Percentiles rank a stretch among this genome's conserved stretches.
Evolutionary conservation across 2,888 invertebrate species (phyloP).

Genomic region (Erebia epiphron): DNA sequence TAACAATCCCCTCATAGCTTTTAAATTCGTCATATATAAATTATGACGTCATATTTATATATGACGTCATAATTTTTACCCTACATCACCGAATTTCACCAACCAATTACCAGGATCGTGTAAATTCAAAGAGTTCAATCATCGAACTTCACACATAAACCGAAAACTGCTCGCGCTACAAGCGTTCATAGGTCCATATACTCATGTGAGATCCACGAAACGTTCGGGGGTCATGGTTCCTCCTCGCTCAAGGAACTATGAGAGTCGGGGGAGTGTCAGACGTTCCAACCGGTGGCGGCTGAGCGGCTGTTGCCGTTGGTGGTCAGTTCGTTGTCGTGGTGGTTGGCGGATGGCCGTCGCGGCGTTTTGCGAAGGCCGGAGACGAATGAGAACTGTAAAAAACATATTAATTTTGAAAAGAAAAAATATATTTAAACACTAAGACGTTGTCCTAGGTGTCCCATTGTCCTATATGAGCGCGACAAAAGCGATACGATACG

Average conservation of each 20-base stretch:
- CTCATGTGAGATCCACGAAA: slow-evolving; percentile 76
- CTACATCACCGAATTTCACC: not conserved
- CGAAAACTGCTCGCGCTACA: not conserved
- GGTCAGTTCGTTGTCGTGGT: slow-evolving; percentile 65
- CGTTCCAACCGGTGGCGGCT: slow-evolving; percentile 61
- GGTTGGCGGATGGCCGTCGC: slow-evolving; percentile 52
- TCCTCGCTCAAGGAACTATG: slow-evolving; percentile 54
- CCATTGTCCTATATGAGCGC: too few relatives aligned
- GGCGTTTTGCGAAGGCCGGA: slow-evolving; percentile 70
- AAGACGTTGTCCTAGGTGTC: too few relatives aligned
- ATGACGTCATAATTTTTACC: not conserved
- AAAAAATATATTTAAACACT: not conserved
- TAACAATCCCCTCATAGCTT: not conserved
- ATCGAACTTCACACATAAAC: not conserved
- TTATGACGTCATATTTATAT: too few relatives aligned
- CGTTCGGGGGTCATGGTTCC: slow-evolving; percentile 62
- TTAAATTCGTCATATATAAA: not conserved
- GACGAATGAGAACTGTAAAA: slow-evolving; percentile 66
- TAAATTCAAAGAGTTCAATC: slow-evolving; percentile 7
- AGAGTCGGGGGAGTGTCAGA: slow-evolving; percentile 66
- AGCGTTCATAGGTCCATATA: slow-evolving; percentile 40
- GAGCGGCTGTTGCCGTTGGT: slow-evolving; percentile 70
- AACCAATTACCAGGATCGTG: slow-evolving; percentile 1
- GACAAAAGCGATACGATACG: too few relatives aligned
- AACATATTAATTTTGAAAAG: not conserved